These are phyloP conservation scores for Meta bourneti DNA, from an alignment of 2,888 invertebrate genomes.

Conservation along the genomic window DNA sequence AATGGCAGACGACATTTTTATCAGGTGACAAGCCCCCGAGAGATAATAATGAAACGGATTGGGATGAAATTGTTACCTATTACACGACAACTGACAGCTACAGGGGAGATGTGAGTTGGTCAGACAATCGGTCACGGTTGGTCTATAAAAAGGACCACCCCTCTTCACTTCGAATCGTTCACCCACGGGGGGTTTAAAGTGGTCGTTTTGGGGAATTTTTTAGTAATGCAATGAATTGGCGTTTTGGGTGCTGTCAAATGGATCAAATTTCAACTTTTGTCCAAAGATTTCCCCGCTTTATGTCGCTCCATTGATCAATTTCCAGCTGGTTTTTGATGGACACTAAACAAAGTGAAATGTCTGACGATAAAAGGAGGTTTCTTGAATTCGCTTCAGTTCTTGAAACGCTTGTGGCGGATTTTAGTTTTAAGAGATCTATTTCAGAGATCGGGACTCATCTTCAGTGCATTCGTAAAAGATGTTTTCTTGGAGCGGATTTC, in stretches of 20 bases:
- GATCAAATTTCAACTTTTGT: slow-evolving; percentile 37
- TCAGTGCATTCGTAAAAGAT: neutral
- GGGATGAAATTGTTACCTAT: slow-evolving; percentile 58
- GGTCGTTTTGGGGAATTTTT: neutral
- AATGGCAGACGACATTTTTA: slow-evolving; percentile 33
- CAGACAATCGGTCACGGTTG: slow-evolving; percentile 4
- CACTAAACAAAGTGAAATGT: neutral
- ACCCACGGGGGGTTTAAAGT: slow-evolving; percentile 26
- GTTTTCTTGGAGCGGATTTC: no score
- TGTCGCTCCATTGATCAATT: neutral
- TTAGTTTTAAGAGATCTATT: neutral
- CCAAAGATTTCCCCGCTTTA: neutral
- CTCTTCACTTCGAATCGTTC: no score
- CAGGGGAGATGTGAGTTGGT: slow-evolving; percentile 19
- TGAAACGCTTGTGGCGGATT: neutral
- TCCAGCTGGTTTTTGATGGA: neutral
- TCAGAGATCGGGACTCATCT: neutral
- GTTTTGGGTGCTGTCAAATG: slow-evolving; percentile 42
- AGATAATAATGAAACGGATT: slow-evolving; percentile 48
- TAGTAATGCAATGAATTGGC: neutral
- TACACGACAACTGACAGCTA: slow-evolving; percentile 14
- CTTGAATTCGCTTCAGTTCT: neutral
- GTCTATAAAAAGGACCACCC: slow-evolving; percentile 32
- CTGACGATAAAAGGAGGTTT: neutral
- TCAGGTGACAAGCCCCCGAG: slow-evolving; percentile 17